Base-by-base conservation (phyloP, 1,140 invertebrate genomes). In the Lucilia cuprina region DNA sequence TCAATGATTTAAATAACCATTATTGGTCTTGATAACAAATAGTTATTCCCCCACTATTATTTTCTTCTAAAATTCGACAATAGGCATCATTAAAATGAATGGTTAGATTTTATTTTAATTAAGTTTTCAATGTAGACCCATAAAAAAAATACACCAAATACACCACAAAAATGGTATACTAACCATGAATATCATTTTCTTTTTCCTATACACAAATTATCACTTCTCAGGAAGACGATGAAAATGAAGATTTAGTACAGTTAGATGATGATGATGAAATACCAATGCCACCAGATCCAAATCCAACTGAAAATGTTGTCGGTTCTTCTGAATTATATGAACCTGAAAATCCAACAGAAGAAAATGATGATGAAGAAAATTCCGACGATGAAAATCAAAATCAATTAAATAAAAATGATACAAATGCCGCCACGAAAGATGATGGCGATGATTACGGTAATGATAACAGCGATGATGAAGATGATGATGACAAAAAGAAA, bases 171-270 rank as follows among this genome's bases (percentile, higher is more conserved):
- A 85, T 86, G 86, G 86, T 85, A 88, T 87, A 88, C 85, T 90
- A 89, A 89, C 84, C 84, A 77, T 86, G 80, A 88, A 85, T 88
- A 84, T 88, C 87, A 74, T 86, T 89, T 86, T 86, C 84, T 85
- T 85, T 86, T 85, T 88, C 87, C 84, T 87, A 87, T 87, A 85
- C 83, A 82, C 55, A 87, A 86, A 87, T 84, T 86, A 85, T 83
- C 80, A 83, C 85, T 86, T 83, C 65, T 83, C 77, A 91, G 89
- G 89, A 90, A 82, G 90, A 91, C 84, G 89, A 91, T 84, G 88
- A 90, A 84, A 90, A 91, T 83, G 90, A 91, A 87, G 90, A 91
- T 90, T 89, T 91, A 88, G 90, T 91, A 86, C 90, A 91, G 89
- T 88, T 91, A 86, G 90, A 89, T 85, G 90, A 91, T 86, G 90